Evolutionary conservation across 2,888 invertebrate genomes (phyloP), one percentile per base, ranked within the genome.

Genomic region (Cephus pygmeus): DNA sequence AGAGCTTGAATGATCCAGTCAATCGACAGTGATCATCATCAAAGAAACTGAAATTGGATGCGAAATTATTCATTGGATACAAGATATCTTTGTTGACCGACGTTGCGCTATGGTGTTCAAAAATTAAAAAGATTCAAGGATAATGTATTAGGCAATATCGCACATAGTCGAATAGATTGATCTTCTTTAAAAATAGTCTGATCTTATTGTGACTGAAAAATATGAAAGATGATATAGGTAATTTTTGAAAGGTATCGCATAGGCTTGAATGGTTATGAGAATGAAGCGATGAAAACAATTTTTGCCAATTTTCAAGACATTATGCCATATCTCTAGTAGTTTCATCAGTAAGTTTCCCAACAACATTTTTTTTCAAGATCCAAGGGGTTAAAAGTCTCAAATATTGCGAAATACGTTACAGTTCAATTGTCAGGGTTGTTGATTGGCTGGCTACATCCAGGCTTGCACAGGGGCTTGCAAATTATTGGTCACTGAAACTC

Each of bases 401-500:
- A 33, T 35, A 74, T 74, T 74, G 33, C 74, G 35, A 74, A 74
- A 74, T 11, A 12, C 35, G 74, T 74, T 34, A 74, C 74, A n/a
- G 12, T 31, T 34, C 31, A 12, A 71, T 71, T 71, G 71, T 11
- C 71, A 71, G 71, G 34, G 71, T 23, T 33, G 30, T 31, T 23
- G 34, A 74, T 74, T 74, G 74, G 74, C 30, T 36, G 34, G 35
- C 15, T 12, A 34, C 15, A 2, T 31, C 23, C 15, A 34, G 31
- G 74, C 34, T 74, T 12, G 30, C 30, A 74, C 35, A 34, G 74
- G 34, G 74, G 30, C 74, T 23, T 35, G 74, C 11, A 74, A 74
- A 74, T 74, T 74, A 74, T 74, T 74, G 74, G 74, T 35, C 74
- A 34, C 3, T 74, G 12, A 30, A 71, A 35, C 35, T n/a, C 74